These are phyloP conservation scores for Xanthorhoe designata DNA, from an alignment of 2,888 invertebrate species.

Conservation along the genomic window DNA sequence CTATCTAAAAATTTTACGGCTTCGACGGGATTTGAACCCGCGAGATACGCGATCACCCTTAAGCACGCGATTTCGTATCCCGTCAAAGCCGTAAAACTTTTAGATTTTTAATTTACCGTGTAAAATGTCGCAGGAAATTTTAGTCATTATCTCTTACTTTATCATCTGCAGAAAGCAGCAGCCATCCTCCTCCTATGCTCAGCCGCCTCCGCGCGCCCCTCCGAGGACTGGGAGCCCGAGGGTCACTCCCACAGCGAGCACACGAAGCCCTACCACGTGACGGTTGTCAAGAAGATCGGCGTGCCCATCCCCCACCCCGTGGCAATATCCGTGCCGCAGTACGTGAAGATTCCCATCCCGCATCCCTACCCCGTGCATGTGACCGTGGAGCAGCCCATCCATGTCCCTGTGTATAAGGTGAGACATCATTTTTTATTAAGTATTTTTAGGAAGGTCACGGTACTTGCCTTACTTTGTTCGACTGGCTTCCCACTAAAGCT, in stretches of 20 bases:
- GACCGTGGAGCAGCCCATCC: conserved; percentile 89
- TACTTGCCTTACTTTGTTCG: no score
- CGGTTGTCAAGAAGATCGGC: conserved; percentile 89
- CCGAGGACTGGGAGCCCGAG: conserved; percentile 81
- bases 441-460: no score
- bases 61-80: no score
- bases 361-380: conserved; percentile 91
- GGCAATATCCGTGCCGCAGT: conserved; percentile 89
- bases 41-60: no score
- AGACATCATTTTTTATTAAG: conserved; percentile 32
- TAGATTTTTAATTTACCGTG: no score
- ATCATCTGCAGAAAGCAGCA: conserved; percentile 79
- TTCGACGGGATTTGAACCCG: no score
- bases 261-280: conserved; percentile 89
- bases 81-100: no score
- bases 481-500: no score
- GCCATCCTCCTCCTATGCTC: conserved; percentile 68
- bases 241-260: conserved; percentile 88
- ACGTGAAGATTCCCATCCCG: conserved; percentile 89
- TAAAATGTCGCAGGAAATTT: no score
- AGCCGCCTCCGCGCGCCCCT: conserved; percentile 65
- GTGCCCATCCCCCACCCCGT: conserved; percentile 91
- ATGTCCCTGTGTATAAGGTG: conserved; percentile 90
- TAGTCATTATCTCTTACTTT: no score
- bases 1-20: no score